Evolutionary conservation across 2,888 invertebrate genomes (phyloP).

Genomic region (Microplitis manilae): DNA sequence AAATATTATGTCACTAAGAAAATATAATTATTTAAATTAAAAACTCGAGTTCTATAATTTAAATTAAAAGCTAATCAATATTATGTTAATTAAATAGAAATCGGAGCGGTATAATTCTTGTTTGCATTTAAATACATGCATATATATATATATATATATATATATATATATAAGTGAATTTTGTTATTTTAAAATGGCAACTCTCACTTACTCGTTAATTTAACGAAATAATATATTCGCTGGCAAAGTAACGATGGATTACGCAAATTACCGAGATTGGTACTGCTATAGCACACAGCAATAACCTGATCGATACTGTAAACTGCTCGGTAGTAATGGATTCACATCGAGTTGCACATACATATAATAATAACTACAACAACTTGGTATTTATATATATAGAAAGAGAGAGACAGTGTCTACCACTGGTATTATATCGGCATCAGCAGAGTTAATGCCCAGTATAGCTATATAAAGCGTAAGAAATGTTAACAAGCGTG

Average conservation of each 20-base stretch:
- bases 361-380: conserved; percentile 21
- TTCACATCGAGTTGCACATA: conserved; percentile 24
- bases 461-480: conserved; percentile 19
- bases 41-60: neutral
- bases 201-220: neutral
- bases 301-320: conserved; percentile 45
- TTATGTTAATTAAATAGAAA: conserved; percentile 17
- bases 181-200: neutral
- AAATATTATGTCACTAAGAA: neutral
- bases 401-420: neutral
- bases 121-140: neutral
- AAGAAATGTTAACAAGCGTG: conserved; percentile 58
- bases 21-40: neutral
- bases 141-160: neutral
- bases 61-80: conserved; percentile 17
- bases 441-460: no score
- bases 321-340: conserved; percentile 45
- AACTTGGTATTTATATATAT: conserved; percentile 14
- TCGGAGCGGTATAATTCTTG: neutral
- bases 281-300: conserved; percentile 23
- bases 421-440: neutral
- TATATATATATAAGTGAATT: neutral
- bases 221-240: conserved; percentile 21
- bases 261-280: conserved; percentile 34
- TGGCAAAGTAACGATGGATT: conserved; percentile 9